Evolutionary conservation across 2,797 vertebrate species (phyloP).

Genomic region (Petrocephalus sullivani): DNA sequence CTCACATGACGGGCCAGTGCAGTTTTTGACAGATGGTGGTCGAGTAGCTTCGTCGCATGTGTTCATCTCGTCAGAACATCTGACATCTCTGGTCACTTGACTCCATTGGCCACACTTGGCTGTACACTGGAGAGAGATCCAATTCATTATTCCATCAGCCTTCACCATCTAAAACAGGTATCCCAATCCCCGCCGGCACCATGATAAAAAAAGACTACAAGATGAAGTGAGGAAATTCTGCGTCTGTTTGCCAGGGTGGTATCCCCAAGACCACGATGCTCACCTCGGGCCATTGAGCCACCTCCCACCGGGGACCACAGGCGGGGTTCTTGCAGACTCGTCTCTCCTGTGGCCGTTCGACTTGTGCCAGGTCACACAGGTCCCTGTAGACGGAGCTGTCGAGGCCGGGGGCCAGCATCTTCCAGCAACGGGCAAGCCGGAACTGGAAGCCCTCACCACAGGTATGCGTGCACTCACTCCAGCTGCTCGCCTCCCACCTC

Average conservation of each 20-base stretch:
- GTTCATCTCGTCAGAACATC: slow-evolving; percentile 82
- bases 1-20: slow-evolving; percentile 85
- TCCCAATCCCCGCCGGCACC: background rate
- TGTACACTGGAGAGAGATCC: slow-evolving; percentile 65
- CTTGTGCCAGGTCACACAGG: slow-evolving; percentile 80
- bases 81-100: slow-evolving; percentile 82
- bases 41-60: slow-evolving; percentile 72
- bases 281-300: slow-evolving; percentile 94
- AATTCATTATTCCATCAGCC: background rate
- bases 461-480: slow-evolving; percentile 92
- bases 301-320: slow-evolving; percentile 96
- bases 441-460: slow-evolving; percentile 92
- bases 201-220: background rate
- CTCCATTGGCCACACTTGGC: slow-evolving; percentile 81
- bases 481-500: slow-evolving; percentile 97
- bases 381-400: slow-evolving; percentile 97
- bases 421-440: slow-evolving; percentile 92
- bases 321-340: slow-evolving; percentile 84
- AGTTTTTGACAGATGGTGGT: slow-evolving; percentile 77
- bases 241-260: background rate
- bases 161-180: background rate
- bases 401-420: slow-evolving; percentile 91
- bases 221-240: background rate
- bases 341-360: slow-evolving; percentile 79
- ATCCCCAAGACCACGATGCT: background rate